Evolutionary conservation across 2,888 invertebrate genomes (phyloP), one percentile per base, ranked within the genome.

Genomic region (Drosophila algonquin): DNA sequence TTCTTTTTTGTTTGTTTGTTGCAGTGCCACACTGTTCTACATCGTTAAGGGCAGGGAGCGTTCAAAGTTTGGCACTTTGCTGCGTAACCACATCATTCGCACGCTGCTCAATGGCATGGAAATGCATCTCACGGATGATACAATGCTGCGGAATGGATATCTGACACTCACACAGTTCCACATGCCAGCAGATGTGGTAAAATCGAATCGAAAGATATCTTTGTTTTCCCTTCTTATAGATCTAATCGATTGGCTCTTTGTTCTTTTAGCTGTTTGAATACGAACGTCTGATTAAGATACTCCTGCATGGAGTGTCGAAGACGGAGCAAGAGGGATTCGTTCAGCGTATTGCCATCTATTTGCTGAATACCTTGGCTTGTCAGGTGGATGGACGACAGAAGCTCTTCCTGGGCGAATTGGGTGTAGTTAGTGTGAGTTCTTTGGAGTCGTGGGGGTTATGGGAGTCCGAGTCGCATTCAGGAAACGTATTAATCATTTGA

Each of bases 91-190:
- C 85, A 96, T 98, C 68, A 96, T 98, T 61, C 94, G 95, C 1
- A 95, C 96, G 0, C 93, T 98, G 59, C 93, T 98, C 44, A 96
- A 97, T 89, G 98, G 96, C 18, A 98, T 98, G 98, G 96, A 96
- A 81, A 94, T 95, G 60, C 97, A 98, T 90, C 94, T 95, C 72
- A 94, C 95, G 40, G 98, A 98, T 90, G 96, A 97, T 80, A 98
- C 97, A 30, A 98, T 99, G 98, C 96, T 99, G 95, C 94, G 98
- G 61, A 99, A 99, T 92, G 98, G 98, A 58, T 98, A 98, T 92
- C 94, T 99, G 69, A 98, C 98, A 0, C 93, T 99, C 46, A 98
- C 98, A 90, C 98, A 98, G 92, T 98, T 98, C 91, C 97, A 96
- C 91, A 98, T 99, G 92, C 99, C 99, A 3, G 94, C 95, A 80